Conservation (phyloP, 1,140 invertebrate species). For the Drosophila serrata region DNA sequence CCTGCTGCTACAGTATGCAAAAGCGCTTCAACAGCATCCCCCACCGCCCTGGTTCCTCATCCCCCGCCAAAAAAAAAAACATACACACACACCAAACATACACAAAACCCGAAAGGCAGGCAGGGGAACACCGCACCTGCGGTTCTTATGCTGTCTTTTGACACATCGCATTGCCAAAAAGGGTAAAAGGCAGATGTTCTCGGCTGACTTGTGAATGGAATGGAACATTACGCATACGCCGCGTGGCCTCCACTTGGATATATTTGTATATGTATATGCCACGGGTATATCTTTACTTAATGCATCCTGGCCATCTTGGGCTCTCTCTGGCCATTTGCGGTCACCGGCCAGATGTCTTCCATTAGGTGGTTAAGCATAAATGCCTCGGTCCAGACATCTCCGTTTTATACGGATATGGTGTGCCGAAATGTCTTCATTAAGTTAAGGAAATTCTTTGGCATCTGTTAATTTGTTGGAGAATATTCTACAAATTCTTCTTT, state of each 20-base stretch:
- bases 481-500: constrained; percentile 6
- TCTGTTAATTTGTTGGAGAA: constrained; percentile 25
- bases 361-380: constrained; percentile 32
- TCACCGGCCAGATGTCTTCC: constrained; percentile 42
- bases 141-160: constrained; percentile 52
- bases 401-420: constrained; percentile 12
- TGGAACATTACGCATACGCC: constrained; percentile 51
- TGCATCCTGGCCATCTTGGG: constrained; percentile 51
- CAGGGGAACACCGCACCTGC: constrained; percentile 40
- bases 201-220: constrained; percentile 30
- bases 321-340: constrained; percentile 42
- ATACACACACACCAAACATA: constrained; percentile 4
- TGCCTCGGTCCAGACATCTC: constrained; percentile 21
- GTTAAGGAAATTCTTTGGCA: constrained; percentile 27
- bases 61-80: neutral
- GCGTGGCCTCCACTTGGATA: constrained; percentile 17
- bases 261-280: neutral
- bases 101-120: constrained; percentile 2
- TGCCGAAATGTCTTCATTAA: constrained; percentile 38
- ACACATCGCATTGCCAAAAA: constrained; percentile 50
- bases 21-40: constrained; percentile 34
- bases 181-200: constrained; percentile 45
- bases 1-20: constrained; percentile 48
- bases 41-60: neutral
- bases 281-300: constrained; percentile 31